phyloP scores from a whole-genome alignment of 2,888 invertebrate genomes.

The Sabatieria punctata region DNA sequence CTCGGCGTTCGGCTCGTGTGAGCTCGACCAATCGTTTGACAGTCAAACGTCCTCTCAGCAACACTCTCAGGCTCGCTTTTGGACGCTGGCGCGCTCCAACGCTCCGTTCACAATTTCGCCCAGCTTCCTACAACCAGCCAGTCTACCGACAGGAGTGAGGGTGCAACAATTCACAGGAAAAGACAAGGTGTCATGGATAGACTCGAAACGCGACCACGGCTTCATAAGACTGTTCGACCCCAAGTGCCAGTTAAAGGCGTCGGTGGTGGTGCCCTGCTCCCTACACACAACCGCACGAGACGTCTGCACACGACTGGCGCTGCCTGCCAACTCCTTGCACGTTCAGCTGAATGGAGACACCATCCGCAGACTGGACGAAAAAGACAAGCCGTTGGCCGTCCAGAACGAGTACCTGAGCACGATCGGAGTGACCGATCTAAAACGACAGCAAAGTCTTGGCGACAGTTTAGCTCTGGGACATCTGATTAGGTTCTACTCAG shows the following conservation, averaged over 20 bases:
- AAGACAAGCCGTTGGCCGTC: conserved; percentile 34
- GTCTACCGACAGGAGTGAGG: background rate
- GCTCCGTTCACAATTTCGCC: background rate
- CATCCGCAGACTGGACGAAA: conserved; percentile 31
- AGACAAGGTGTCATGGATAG: conserved; percentile 2
- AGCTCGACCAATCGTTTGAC: background rate
- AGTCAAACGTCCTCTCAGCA: background rate
- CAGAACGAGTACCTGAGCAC: conserved; percentile 34
- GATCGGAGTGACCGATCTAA: conserved; percentile 31
- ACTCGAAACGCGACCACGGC: conserved; percentile 5
- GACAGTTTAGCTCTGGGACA: conserved; percentile 28
- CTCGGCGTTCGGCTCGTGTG: conserved; percentile 4
- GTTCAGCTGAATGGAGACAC: conserved; percentile 34
- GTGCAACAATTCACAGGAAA: conserved; percentile 6
- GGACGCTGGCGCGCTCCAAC: background rate
- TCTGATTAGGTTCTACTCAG: conserved; percentile 34
- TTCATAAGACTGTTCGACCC: conserved; percentile 14
- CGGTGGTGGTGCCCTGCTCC: conserved; percentile 31
- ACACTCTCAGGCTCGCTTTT: background rate
- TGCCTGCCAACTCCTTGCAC: conserved; percentile 31
- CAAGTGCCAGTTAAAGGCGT: conserved; percentile 10
- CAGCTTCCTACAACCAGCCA: background rate
- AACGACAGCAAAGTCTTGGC: conserved; percentile 31
- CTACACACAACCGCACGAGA: conserved; percentile 31
- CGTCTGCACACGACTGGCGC: conserved; percentile 30